phyloP scores from a whole-genome alignment of 1,140 invertebrate species.

The Centruroides vittatus region DNA sequence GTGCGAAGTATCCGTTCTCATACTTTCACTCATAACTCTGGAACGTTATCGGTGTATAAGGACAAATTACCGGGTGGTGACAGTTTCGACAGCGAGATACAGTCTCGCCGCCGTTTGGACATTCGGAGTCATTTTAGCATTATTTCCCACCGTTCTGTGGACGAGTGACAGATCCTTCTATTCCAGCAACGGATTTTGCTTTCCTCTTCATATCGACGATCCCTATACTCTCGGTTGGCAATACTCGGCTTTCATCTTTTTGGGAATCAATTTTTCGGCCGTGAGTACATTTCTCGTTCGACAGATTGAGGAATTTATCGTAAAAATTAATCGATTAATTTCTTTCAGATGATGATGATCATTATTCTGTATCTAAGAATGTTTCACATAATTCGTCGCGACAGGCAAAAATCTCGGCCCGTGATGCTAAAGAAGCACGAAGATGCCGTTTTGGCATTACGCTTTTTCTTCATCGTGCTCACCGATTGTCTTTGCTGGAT shows the following conservation, averaged over 20 bases:
- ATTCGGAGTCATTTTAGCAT: constrained; percentile 1
- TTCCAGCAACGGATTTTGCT: constrained; percentile 25
- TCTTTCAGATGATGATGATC: constrained; percentile 38
- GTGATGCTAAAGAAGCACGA: constrained; percentile 8
- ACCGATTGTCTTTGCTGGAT: constrained; percentile 28
- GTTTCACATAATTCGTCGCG: constrained; percentile 6
- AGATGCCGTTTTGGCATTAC: constrained; percentile 19
- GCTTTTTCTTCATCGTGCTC: constrained; percentile 24
- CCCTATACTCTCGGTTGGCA: constrained; percentile 27
- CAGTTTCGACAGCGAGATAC: neutral
- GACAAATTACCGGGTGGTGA: constrained; percentile 1
- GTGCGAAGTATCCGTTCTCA: constrained; percentile 53
- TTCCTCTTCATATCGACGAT: constrained; percentile 24
- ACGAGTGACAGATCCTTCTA: constrained; percentile 16
- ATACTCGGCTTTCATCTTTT: constrained; percentile 25
- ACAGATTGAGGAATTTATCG: neutral
- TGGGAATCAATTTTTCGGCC: constrained; percentile 24
- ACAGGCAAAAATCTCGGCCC: constrained; percentile 4
- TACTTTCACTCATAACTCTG: constrained; percentile 52
- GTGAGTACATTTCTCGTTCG: constrained; percentile 1
- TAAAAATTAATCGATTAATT: neutral
- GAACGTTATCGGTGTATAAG: constrained; percentile 1
- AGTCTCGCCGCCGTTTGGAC: constrained; percentile 2
- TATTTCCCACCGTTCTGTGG: constrained; percentile 5
- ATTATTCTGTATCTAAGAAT: constrained; percentile 39